Percentiles rank a stretch among this genome's conserved stretches.
phyloP scores from a whole-genome alignment of 2,797 vertebrate genomes.

The Pseudotriccus pelzelni region DNA sequence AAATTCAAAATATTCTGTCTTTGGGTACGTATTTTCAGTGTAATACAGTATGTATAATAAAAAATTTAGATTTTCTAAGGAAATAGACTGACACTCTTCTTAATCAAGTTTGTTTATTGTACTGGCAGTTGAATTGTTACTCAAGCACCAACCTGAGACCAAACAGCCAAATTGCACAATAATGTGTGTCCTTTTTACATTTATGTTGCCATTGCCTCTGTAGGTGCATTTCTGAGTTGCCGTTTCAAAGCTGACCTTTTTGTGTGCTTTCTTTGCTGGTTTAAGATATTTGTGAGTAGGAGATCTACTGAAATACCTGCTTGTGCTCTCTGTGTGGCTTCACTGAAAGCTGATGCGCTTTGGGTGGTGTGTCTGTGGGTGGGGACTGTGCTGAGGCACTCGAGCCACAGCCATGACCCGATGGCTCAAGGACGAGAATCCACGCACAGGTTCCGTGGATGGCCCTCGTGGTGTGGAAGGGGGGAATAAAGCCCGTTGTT shows the following conservation, averaged over 20 bases:
- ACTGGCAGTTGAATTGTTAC: neutral
- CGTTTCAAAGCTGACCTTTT: neutral
- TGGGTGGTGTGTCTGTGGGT: neutral
- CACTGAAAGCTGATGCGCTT: neutral
- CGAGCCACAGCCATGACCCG: rapidly evolving
- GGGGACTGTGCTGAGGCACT: neutral
- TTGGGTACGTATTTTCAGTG: constrained; percentile 72
- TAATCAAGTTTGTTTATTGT: neutral
- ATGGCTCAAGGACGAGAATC: neutral
- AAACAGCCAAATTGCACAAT: neutral
- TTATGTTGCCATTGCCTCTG: neutral
- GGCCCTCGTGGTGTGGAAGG: rapidly evolving
- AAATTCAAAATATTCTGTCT: constrained; percentile 66
- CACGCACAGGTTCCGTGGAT: rapidly evolving
- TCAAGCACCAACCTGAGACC: neutral
- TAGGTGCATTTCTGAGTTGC: neutral
- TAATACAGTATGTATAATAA: constrained; percentile 75
- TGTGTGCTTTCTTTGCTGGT: neutral
- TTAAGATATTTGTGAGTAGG: neutral
- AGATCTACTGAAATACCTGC: neutral
- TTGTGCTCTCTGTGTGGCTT: neutral
- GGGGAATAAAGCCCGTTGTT: neutral
- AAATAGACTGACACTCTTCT: neutral
- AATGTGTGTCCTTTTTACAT: neutral
- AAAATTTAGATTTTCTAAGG: constrained; percentile 77